phyloP scores from a whole-genome alignment of 1,140 invertebrate species.

The Lasaia peninsularis region DNA sequence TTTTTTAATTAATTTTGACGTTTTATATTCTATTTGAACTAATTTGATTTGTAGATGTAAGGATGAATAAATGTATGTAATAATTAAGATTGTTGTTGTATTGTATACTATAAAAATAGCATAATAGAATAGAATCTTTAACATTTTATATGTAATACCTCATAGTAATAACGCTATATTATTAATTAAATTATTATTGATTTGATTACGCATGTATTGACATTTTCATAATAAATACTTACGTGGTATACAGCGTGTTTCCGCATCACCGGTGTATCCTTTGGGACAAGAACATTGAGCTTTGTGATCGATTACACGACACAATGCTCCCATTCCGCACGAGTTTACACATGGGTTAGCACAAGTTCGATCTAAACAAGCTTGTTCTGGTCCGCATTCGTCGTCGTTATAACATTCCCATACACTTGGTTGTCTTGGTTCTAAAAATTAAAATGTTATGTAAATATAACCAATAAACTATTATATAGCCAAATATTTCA shows the following conservation, averaged over 20 bases:
- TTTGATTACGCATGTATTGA: no score
- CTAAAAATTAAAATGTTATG: conserved; percentile 44
- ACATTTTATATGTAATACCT: no score
- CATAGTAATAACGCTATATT: no score
- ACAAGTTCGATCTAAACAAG: conserved; percentile 87
- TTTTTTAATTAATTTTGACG: no score
- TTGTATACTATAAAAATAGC: no score
- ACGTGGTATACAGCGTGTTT: conserved; percentile 86
- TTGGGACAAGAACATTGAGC: conserved; percentile 88
- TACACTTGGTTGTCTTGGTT: conserved; percentile 65
- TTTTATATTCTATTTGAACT: no score
- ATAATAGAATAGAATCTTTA: no score
- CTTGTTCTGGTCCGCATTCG: conserved; percentile 85
- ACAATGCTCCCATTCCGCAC: conserved; percentile 88
- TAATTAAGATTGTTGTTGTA: no score
- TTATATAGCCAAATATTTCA: background rate
- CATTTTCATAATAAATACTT: conserved; percentile 70
- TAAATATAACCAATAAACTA: background rate
- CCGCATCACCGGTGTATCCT: conserved; percentile 86
- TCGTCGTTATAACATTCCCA: conserved; percentile 86
- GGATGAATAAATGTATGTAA: no score
- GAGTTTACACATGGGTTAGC: conserved; percentile 87
- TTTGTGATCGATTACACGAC: conserved; percentile 85
- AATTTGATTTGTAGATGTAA: no score
- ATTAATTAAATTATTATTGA: no score